Base-by-base conservation (phyloP, 1,140 invertebrate species). In the Eulimnadia texana region DNA sequence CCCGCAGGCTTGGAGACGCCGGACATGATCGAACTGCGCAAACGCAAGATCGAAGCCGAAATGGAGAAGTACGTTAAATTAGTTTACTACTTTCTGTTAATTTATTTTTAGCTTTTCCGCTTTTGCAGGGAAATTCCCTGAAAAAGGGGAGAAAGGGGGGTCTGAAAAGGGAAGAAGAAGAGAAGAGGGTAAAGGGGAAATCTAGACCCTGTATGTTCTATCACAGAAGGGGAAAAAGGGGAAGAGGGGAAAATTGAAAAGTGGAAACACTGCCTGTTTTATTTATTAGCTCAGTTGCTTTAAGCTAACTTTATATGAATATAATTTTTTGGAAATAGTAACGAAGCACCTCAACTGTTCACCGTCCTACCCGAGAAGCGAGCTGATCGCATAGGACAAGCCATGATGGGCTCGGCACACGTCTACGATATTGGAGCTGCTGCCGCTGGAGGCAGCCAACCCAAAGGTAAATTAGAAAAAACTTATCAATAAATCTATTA, bases 371-470 rank as follows among this genome's bases (percentile, higher is more conserved):
- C 93, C 25, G 96, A 99, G 76, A 90, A 94, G 70, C 84, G 93
- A 58, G 84, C 88, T 9, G 92, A 95, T 57, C 79, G 85, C 60
- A 82, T 98, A 58, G 83, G 82, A 9, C 76, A 80, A n/a, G 88
- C 93, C 67, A 98, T 99, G 95, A 84, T 84, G 80, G 95, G 85
- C 3, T 98, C 94, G 16, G 94, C 91, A 0, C 95, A 99, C 74
- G 88, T 95, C 0, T 98, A 98, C 72, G 94, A 98, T 70, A 82
- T 98, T 73, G 77, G 78, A 27, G 79, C 78, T 13, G 81, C 81
- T 13, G 66, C 65, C 47, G 52, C 13, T 50, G n/a, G n/a, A n/a
- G n/a, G n/a, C n/a, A n/a, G n/a, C 16, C 33, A 42, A 54, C 60
- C 10, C 51, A 61, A 29, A 54, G 53, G 33, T 42, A 42, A 42